Conservation (phyloP, 2,797 vertebrate species). For the Tangara arthus region DNA sequence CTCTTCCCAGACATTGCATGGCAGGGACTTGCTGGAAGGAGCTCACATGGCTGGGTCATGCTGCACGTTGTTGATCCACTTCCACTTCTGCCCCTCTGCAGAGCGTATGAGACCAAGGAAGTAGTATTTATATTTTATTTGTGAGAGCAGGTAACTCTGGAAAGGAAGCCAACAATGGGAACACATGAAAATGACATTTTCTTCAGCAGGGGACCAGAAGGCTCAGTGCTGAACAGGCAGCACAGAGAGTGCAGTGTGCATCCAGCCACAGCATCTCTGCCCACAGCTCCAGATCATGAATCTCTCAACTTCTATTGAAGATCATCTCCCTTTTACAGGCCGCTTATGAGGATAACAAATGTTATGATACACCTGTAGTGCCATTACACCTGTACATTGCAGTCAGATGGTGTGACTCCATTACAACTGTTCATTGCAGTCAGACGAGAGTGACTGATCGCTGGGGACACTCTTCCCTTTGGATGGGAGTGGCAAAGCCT, state of each 20-base stretch:
- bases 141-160: background rate
- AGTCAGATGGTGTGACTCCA: no score
- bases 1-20: background rate
- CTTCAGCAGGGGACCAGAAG: background rate
- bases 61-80: background rate
- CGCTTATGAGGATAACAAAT: no score
- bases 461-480: background rate
- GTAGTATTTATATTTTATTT: rapidly evolving
- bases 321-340: no score
- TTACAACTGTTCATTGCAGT: no score
- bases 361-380: background rate
- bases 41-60: background rate
- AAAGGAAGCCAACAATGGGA: background rate
- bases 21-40: background rate
- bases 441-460: no score
- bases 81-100: background rate
- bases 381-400: background rate
- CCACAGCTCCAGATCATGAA: background rate
- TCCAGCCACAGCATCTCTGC: background rate
- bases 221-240: background rate
- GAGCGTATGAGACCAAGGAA: background rate
- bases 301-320: background rate
- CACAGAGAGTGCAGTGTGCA: background rate
- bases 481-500: background rate
- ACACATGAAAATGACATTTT: background rate